A percentile compares a stretch with the other conserved stretches of the same genome.
Evolutionary conservation across 1,140 invertebrate species (phyloP).

Genomic region (Drosophila sucinea): DNA sequence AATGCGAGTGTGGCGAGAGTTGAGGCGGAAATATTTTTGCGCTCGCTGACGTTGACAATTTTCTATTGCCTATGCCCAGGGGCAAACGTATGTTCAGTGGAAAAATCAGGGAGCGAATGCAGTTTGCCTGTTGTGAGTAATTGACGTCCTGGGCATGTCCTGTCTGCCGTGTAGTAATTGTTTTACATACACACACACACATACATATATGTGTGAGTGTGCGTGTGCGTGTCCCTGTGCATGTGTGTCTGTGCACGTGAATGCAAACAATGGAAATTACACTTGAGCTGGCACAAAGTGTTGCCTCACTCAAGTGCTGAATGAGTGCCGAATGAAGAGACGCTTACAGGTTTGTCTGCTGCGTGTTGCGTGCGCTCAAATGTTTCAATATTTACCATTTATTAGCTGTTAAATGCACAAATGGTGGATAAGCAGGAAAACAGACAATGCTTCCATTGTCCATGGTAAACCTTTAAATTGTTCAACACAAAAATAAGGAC

Average conservation of each 20-base stretch:
- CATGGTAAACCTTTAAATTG: neutral
- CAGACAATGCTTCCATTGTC: constrained; percentile 29
- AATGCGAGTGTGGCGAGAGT: neutral
- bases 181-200: constrained; percentile 28
- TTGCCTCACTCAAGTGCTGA: constrained; percentile 59
- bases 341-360: constrained; percentile 26
- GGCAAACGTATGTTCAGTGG: constrained; percentile 1
- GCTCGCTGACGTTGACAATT: constrained; percentile 29
- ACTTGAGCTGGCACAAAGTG: constrained; percentile 67
- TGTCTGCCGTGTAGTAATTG: constrained; percentile 52
- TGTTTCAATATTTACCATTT: constrained; percentile 75
- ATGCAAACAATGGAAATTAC: constrained; percentile 72
- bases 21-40: constrained; percentile 23
- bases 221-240: neutral
- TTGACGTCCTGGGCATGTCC: constrained; percentile 34
- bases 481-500: neutral
- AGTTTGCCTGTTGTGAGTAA: constrained; percentile 38
- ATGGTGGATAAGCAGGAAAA: constrained; percentile 9
- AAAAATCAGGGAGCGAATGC: constrained; percentile 25
- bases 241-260: constrained; percentile 31
- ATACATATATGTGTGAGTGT: constrained; percentile 7
- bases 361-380: constrained; percentile 64
- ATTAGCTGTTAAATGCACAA: constrained; percentile 58
- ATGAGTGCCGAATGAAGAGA: constrained; percentile 34
- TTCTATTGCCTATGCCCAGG: constrained; percentile 25